These are phyloP conservation scores for Allobates femoralis DNA, from an alignment of 2,797 vertebrate species.

Conservation along the genomic window DNA sequence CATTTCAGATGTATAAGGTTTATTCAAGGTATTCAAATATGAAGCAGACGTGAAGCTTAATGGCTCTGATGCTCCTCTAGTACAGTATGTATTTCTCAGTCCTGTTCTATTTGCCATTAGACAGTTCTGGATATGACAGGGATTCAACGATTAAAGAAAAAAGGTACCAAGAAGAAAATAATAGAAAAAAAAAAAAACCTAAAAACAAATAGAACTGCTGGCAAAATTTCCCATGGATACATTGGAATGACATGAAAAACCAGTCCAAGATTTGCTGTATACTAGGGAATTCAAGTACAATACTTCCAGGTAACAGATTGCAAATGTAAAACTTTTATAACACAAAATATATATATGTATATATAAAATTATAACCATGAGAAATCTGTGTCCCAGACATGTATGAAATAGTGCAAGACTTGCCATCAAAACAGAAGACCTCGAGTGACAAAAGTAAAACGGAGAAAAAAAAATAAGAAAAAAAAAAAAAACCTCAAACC, in stretches of 20 bases:
- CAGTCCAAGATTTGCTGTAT: conserved; percentile 64
- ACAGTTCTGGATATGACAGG: conserved; percentile 65
- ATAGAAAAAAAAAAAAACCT: background rate
- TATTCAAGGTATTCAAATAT: conserved; percentile 73
- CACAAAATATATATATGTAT: conserved; percentile 65
- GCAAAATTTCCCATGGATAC: conserved; percentile 68
- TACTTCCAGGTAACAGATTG: conserved; percentile 72
- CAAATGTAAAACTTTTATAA: conserved; percentile 71
- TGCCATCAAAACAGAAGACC: conserved; percentile 86
- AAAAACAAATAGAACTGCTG: conserved; percentile 61
- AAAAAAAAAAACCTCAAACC: conserved; percentile 55
- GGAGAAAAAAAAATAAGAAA: conserved; percentile 26
- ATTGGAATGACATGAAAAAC: conserved; percentile 69
- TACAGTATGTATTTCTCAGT: conserved; percentile 65
- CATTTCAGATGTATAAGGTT: conserved; percentile 72
- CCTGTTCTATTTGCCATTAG: conserved; percentile 69
- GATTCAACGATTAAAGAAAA: conserved; percentile 61
- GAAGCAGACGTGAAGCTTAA: conserved; percentile 78
- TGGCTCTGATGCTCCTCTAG: conserved; percentile 77
- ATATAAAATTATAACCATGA: conserved; percentile 72
- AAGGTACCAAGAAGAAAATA: conserved; percentile 45
- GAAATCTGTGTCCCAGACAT: conserved; percentile 78
- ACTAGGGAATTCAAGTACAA: conserved; percentile 77
- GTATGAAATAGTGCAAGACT: conserved; percentile 89
- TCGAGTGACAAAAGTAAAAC: conserved; percentile 70